A percentile compares a stretch with the other conserved stretches of the same genome.
phyloP scores from a whole-genome alignment of 2,113 vertebrate genomes.

The Cynocephalus volans region DNA sequence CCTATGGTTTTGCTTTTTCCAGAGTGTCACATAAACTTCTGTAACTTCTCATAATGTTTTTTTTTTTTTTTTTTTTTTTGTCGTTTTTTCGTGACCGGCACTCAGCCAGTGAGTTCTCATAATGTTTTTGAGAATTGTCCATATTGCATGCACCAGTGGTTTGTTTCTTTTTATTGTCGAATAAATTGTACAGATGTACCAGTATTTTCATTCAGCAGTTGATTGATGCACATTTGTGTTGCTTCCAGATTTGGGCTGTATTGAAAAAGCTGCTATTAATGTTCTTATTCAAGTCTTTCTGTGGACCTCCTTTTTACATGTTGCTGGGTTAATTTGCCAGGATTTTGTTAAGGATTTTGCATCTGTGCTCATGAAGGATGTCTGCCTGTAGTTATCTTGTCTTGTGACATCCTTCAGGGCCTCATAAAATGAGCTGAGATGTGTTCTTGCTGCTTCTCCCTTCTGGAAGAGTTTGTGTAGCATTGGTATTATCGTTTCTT shows the following conservation, averaged over 20 bases:
- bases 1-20: not conserved
- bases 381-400: not conserved
- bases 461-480: not conserved
- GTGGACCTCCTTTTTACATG: not conserved
- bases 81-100: too few relatives aligned
- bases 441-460: not conserved
- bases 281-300: not conserved
- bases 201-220: rapidly evolving
- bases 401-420: not conserved
- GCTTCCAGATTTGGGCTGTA: too few relatives aligned
- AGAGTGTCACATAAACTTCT: not conserved
- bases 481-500: not conserved
- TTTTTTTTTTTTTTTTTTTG: too few relatives aligned
- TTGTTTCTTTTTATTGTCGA: not conserved
- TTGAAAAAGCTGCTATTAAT: not conserved
- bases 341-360: not conserved
- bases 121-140: not conserved
- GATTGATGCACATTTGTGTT: rapidly evolving
- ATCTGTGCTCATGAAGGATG: not conserved
- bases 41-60: not conserved
- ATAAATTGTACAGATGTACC: rapidly evolving
- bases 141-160: rapidly evolving
- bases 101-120: too few relatives aligned
- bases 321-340: not conserved
- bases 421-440: not conserved